Evolutionary conservation across 2,113 vertebrate genomes (phyloP), one percentile per base, ranked within the genome.

Genomic region (Podocnemis expansa): DNA sequence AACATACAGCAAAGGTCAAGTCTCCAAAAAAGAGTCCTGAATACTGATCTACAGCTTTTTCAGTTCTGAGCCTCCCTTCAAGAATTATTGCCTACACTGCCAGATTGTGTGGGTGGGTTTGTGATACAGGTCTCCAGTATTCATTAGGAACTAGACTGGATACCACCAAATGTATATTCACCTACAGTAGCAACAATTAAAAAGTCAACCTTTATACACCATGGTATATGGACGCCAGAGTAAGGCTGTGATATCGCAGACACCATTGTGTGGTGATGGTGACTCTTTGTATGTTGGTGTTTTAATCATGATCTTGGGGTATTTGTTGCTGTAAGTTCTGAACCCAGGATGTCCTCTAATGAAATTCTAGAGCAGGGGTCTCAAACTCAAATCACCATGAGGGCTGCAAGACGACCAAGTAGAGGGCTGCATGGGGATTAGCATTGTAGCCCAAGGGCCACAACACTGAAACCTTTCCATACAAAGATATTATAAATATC

Each of bases 271-370:
- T 89, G n/a, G 0, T 8, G 16, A 67, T 25, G 8, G 56, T 75
- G 47, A 25, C 5, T 82, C 3, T 51, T 80, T 54, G 19, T 21
- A 34, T 82, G 51, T 14, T 91, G 78, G 60, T 14, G 45, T 92
- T 78, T 87, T 91, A 75, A 55, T 90, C 29, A 73, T 47, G 86
- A 87, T 79, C 8, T 47, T 3, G 45, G 58, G 29, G 3, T 91
- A 60, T 49, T 93, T 89, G n/a, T 73, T 90, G 34, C 8, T 3
- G 80, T 41, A 41, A 80, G 8, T 80, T 91, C 82, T 85, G 49
- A 92, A 34, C 5, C 22, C 10, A 83, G 3, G 8, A 55, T 19
- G 73, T 80, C n/a, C 54, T 80, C 41, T 82, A 84, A 91, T 78
- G 78, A 63, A 93, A 89, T n/a, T n/a, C n/a, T n/a, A n/a, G n/a